Evolutionary conservation across 2,888 invertebrate species (phyloP), one percentile per base, ranked within the genome.

Genomic region (Sialis fuliginosa): DNA sequence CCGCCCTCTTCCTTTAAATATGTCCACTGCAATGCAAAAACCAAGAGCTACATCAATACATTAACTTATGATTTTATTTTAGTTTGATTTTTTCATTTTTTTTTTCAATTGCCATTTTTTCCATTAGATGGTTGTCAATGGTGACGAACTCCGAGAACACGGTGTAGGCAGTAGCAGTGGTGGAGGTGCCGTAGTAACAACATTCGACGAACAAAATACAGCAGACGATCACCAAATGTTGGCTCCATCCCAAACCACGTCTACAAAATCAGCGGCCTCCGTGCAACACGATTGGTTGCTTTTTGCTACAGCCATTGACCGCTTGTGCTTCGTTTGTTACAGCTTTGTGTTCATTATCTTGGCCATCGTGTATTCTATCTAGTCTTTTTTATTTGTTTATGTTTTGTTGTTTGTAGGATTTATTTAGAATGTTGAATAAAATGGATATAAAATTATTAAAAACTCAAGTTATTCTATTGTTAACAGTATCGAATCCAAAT

Each of bases 281-380:
- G 53, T 68, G 1, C 74, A 75, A 54, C 67, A 71, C 34, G 78
- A 79, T 56, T 80, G 79, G 79, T 61, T 74, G n/a, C 59, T 77
- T 9, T 56, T 78, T 42, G 78, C 77, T 32, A 73, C 72, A 2
- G 74, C 75, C 6, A 66, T 80, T 47, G 79, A 80, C 61, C 69
- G 79, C 45, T 57, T 77, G 43, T 67, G 69, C 5, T 79, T 79
- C 54, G 50, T 74, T 39, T 55, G 70, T 44, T 79, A 77, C 55
- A 67, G 69, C 42, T 54, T 76, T 33, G 57, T 72, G 31, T 77
- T 75, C 55, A 57, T 66, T 8, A 62, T 73, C 46, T 62, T 74
- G 51, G 67, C 69, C n/a, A 60, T 69, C 45, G 60, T 65, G 33
- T 72, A 69, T 59, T 62, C 70, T 30, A 54, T 67, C 44, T 65